Conservation (phyloP, 2,113 vertebrate genomes). For the Sapayoa aenigma region DNA sequence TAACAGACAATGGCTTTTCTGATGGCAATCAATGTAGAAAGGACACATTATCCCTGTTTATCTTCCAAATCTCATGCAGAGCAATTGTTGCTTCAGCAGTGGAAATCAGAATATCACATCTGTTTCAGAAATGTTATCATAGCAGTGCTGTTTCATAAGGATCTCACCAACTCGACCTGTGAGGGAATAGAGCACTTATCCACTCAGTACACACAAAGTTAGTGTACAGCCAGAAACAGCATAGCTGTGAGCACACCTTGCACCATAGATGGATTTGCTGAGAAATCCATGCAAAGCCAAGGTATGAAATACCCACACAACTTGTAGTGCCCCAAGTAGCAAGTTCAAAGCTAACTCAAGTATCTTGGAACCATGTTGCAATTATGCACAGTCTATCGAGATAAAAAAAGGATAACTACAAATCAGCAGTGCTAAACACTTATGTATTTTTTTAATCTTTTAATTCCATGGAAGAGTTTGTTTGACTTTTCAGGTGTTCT, state of each 20-base stretch:
- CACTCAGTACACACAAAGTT: not conserved
- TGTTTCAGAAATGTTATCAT: fast-evolving
- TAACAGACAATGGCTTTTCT: not conserved
- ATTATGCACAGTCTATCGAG: not conserved
- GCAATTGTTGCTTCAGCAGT: not conserved
- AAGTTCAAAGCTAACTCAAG: not conserved
- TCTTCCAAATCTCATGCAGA: not conserved
- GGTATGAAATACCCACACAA: not conserved
- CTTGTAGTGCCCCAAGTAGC: not conserved
- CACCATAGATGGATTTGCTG: not conserved
- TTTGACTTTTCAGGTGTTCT: not conserved
- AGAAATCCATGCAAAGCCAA: not conserved
- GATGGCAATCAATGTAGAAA: not conserved
- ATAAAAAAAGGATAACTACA: not conserved
- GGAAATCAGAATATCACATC: not conserved
- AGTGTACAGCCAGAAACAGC: not conserved
- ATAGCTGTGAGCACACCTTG: not conserved
- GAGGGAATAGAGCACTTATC: not conserved
- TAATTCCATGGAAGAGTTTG: not conserved
- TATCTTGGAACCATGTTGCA: not conserved
- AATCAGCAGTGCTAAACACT: not conserved
- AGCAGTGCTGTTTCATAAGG: not conserved
- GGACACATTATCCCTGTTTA: not conserved
- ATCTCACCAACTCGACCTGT: not conserved
- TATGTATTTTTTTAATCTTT: not conserved